Evolutionary conservation across 2,888 invertebrate genomes (phyloP), one percentile per base, ranked within the genome.

Genomic region (Germaria angustata): DNA sequence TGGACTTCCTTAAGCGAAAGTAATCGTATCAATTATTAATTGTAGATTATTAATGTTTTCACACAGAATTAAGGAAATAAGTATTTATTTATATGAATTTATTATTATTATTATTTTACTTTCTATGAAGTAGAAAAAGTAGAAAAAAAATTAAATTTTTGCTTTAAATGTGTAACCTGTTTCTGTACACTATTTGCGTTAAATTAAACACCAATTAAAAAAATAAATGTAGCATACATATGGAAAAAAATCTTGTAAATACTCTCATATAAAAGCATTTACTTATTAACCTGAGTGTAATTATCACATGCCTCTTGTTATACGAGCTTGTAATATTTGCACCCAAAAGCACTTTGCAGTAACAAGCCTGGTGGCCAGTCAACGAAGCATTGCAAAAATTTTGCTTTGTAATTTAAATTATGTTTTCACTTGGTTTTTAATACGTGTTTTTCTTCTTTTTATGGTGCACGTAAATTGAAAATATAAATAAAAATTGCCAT

Each of bases 351-450:
- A 44, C 44, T 80, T 68, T 61, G 17, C 69, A 53, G 59, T 55
- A 66, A 59, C 80, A 63, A 77, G 57, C 73, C 77, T 77, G 85
- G 81, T 84, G 84, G 84, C 65, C 84, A 81, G 68, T 57, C 82
- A 79, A 49, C 85, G 71, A 85, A 85, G 86, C 83, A 77, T 77
- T 76, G 44, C 72, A 55, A 81, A 80, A 28, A 68, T 49, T 28
- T 75, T 77, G 28, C 66, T 77, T 72, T 77, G 44, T 53, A 77
- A 81, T 84, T 81, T 78, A 75, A 65, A 75, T 78, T 84, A 75
- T 84, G 75, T 78, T 81, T 77, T 69, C 80, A 77, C 77, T 71
- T 59, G n/a, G 61, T 63, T 71, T 61, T 66, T 77, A 44, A 51
- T 36, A 34, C 34, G 1, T 39, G 7, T 73, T 53, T 24, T 68